A percentile compares a stretch with the other conserved stretches of the same genome.
These are phyloP conservation scores for Todiramphus saurophagus DNA, from an alignment of 2,113 vertebrate genomes.

Conservation along the genomic window DNA sequence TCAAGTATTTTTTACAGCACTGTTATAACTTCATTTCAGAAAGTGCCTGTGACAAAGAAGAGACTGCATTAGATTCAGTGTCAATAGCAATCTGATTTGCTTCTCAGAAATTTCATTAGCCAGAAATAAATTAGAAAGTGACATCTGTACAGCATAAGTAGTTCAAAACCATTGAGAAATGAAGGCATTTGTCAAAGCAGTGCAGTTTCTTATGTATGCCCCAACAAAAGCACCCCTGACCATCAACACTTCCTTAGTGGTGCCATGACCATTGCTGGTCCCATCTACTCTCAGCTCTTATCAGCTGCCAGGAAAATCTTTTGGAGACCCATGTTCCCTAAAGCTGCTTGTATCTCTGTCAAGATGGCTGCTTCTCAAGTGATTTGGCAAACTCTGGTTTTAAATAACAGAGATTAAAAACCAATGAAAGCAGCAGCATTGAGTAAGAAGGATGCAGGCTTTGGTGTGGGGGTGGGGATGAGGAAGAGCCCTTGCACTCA, in stretches of 20 bases:
- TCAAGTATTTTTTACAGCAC: conserved; percentile 38
- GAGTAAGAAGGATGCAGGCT: not conserved
- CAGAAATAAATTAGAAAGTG: conserved; percentile 38
- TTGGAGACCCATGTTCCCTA: not conserved
- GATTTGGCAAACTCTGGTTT: not conserved
- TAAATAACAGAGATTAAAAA: not conserved
- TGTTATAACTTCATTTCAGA: conserved; percentile 50
- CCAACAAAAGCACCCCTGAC: not conserved
- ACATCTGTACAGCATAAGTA: not conserved
- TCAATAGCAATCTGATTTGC: conserved; percentile 41
- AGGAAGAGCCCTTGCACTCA: not conserved
- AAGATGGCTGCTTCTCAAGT: not conserved
- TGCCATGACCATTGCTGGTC: not conserved
- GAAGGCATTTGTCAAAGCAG: not conserved
- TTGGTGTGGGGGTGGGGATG: not conserved
- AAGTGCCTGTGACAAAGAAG: conserved; percentile 40
- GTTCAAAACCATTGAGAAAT: not conserved
- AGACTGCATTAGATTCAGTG: conserved; percentile 7
- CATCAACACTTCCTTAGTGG: rapidly evolving
- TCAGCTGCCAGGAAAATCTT: not conserved
- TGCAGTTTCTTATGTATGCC: not conserved
- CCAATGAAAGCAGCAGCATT: not conserved
- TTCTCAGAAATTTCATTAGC: conserved; percentile 49
- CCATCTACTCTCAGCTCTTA: not conserved
- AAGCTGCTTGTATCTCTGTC: not conserved